Evolutionary conservation across 1,140 invertebrate species (phyloP).

Genomic region (Drosophila triauraria): DNA sequence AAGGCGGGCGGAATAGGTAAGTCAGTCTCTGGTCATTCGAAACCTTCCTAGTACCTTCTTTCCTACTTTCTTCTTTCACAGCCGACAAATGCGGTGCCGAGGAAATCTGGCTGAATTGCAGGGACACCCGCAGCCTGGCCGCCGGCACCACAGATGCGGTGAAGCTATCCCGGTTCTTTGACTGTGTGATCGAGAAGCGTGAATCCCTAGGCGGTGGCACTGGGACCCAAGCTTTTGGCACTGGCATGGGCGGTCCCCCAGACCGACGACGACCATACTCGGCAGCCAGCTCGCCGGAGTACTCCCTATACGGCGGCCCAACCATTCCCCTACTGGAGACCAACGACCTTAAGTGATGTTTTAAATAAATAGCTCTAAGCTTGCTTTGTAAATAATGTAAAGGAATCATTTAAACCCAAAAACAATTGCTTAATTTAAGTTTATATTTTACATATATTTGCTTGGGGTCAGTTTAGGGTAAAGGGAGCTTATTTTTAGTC

Average conservation of each 20-base stretch:
- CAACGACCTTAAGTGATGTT: conserved; percentile 54
- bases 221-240: conserved; percentile 49
- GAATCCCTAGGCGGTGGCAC: conserved; percentile 86
- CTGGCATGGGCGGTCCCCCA: conserved; percentile 71
- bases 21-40: not conserved
- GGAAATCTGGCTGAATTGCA: conserved; percentile 95
- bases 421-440: not conserved
- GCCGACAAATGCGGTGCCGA: conserved; percentile 97
- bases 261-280: conserved; percentile 55
- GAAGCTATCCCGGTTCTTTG: conserved; percentile 96
- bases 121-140: conserved; percentile 92
- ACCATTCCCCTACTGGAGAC: conserved; percentile 60
- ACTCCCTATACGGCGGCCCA: conserved; percentile 5
- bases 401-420: not conserved
- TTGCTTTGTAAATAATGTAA: conserved; percentile 5
- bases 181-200: conserved; percentile 93
- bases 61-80: conserved; percentile 1
- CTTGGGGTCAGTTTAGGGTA: too few relatives aligned
- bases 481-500: too few relatives aligned
- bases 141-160: conserved; percentile 96
- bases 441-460: too few relatives aligned
- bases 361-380: conserved; percentile 2
- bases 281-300: conserved; percentile 12
- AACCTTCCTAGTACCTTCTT: too few relatives aligned
- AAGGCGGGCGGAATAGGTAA: conserved; percentile 88